These are phyloP conservation scores for Illadopsis cleaveri DNA, from an alignment of 2,113 vertebrate species.

Conservation along the genomic window DNA sequence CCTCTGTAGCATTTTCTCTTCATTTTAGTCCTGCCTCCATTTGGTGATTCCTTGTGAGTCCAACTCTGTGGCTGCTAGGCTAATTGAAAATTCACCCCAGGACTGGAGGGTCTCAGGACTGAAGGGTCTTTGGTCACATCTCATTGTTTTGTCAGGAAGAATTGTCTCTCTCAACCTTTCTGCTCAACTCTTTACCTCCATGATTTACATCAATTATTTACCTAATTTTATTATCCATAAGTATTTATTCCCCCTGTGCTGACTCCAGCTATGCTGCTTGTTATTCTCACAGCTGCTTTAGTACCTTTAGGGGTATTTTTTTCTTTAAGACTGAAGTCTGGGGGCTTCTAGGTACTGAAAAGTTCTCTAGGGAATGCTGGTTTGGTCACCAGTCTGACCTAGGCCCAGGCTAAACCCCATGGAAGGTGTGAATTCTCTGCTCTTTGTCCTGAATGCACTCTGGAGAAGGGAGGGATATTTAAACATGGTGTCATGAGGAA, in stretches of 20 bases:
- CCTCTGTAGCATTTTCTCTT: neutral
- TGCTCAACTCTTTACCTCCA: neutral
- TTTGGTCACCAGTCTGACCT: neutral
- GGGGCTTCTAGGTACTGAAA: neutral
- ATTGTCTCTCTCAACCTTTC: neutral
- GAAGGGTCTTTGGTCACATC: neutral
- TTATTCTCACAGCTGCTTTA: neutral
- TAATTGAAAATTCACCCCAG: neutral
- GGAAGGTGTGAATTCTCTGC: neutral
- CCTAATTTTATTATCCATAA: neutral
- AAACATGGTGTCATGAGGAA: accelerated
- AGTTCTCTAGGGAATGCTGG: neutral
- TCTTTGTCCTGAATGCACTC: neutral
- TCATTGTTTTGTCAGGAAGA: neutral
- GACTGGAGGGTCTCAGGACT: neutral
- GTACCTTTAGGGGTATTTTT: neutral
- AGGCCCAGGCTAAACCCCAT: neutral
- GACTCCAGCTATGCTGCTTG: neutral
- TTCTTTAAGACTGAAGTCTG: neutral
- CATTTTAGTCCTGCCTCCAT: neutral
- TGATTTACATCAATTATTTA: neutral
- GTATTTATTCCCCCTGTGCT: neutral
- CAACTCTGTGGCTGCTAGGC: neutral
- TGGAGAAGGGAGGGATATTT: neutral
- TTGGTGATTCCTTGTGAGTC: neutral